Conservation (phyloP, 2,888 invertebrate genomes). For the Calliopum simillimum region DNA sequence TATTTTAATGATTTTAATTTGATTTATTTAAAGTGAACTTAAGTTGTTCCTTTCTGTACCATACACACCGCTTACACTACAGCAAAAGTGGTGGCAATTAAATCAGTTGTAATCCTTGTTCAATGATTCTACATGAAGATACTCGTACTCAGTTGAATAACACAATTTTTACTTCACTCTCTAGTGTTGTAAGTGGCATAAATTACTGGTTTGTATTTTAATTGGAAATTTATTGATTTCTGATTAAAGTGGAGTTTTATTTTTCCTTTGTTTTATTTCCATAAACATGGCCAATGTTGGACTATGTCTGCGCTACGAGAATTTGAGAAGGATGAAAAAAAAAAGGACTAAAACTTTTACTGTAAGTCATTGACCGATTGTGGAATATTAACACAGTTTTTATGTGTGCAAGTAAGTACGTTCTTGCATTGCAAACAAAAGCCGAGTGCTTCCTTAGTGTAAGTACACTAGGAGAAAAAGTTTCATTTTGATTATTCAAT, state of each 20-base stretch:
- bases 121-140: constrained; percentile 12
- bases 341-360: constrained; percentile 8
- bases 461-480: too few species aligned
- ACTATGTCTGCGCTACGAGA: not conserved
- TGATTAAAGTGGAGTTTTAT: not conserved
- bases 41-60: too few species aligned
- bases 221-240: constrained; percentile 41
- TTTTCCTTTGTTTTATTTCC: too few species aligned
- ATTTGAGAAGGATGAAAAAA: not conserved
- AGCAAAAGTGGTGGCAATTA: constrained; percentile 26
- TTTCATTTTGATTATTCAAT: too few species aligned
- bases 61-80: too few species aligned
- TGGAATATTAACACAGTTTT: constrained; percentile 43
- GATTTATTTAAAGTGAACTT: too few species aligned
- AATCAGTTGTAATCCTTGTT: constrained; percentile 33
- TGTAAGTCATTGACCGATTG: constrained; percentile 39
- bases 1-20: too few species aligned
- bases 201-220: constrained; percentile 32
- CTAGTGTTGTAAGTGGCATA: constrained; percentile 4
- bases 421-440: too few species aligned
- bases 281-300: too few species aligned
- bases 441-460: too few species aligned
- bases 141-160: not conserved
- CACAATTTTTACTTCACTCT: not conserved
- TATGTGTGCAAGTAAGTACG: too few species aligned